Evolutionary conservation across 2,797 vertebrate species (phyloP).

Genomic region (Tragelaphus oryx): DNA sequence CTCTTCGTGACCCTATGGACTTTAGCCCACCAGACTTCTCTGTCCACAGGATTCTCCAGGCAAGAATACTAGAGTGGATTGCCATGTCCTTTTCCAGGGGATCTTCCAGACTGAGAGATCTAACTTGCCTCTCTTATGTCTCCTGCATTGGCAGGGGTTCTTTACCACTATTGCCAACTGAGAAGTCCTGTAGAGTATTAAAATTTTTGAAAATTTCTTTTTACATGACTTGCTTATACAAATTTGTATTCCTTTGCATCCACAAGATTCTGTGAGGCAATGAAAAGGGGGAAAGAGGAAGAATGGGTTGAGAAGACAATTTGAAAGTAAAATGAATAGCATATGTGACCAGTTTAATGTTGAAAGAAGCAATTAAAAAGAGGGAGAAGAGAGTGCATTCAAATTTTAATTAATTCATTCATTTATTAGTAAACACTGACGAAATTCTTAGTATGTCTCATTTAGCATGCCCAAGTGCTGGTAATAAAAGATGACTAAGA

Average conservation of each 20-base stretch:
- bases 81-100: background rate
- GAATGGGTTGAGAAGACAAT: conserved; percentile 13
- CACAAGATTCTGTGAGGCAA: background rate
- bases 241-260: background rate
- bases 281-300: background rate
- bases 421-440: conserved; percentile 31
- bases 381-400: background rate
- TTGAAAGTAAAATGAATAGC: conserved; percentile 43
- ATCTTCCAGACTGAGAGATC: background rate
- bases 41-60: background rate
- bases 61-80: background rate
- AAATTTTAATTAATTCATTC: background rate
- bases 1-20: fast-evolving
- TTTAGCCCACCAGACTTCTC: background rate
- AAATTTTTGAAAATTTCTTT: background rate
- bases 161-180: background rate
- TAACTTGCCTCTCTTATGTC: background rate
- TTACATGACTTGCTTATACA: background rate
- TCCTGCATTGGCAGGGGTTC: background rate
- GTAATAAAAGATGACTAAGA: conserved; percentile 2
- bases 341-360: background rate
- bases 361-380: background rate
- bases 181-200: background rate
- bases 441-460: conserved; percentile 39
- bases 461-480: conserved; percentile 13